Evolutionary conservation across 2,113 vertebrate species (phyloP).

Genomic region (Hippocampus abdominalis): DNA sequence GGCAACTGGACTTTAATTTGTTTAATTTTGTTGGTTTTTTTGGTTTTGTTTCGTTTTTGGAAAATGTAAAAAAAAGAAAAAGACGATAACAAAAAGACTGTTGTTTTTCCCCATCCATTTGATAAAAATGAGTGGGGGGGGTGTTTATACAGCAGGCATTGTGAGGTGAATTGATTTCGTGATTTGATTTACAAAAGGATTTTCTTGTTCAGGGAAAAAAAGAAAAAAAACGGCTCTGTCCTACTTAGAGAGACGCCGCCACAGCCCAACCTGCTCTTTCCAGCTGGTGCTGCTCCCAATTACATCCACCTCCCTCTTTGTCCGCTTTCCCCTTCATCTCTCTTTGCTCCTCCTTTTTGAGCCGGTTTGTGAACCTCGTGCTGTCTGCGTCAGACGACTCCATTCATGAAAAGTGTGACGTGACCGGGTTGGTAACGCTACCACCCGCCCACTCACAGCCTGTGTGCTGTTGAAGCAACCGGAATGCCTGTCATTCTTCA

Average conservation of each 20-base stretch:
- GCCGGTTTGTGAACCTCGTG: slow-evolving; percentile 47
- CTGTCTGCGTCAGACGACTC: slow-evolving; percentile 70
- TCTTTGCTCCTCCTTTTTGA: slow-evolving; percentile 25
- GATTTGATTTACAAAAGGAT: slow-evolving; percentile 49
- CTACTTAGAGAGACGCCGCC: slow-evolving; percentile 60
- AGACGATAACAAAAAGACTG: too few species aligned
- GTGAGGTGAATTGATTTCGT: slow-evolving; percentile 32
- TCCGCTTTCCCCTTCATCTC: slow-evolving; percentile 36
- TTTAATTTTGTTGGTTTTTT: too few species aligned
- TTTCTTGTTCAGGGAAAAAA: slow-evolving; percentile 51
- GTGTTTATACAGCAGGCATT: slow-evolving; percentile 8
- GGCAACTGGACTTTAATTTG: too few species aligned
- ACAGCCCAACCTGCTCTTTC: slow-evolving; percentile 63
- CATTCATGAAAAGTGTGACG: slow-evolving; percentile 80
- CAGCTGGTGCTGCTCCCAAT: slow-evolving; percentile 59
- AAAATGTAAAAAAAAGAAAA: too few species aligned
- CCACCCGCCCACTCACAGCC: slow-evolving; percentile 61
- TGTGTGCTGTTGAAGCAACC: slow-evolving; percentile 55
- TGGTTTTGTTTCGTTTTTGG: too few species aligned
- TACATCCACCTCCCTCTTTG: slow-evolving; percentile 10
- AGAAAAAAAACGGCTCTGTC: slow-evolving; percentile 36
- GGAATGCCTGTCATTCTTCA: slow-evolving; percentile 46
- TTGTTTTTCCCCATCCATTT: background rate
- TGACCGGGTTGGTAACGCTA: slow-evolving; percentile 54
- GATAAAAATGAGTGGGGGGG: background rate